These are phyloP conservation scores for Alligator mississippiensis DNA, from an alignment of 2,113 vertebrate genomes.

Conservation along the genomic window DNA sequence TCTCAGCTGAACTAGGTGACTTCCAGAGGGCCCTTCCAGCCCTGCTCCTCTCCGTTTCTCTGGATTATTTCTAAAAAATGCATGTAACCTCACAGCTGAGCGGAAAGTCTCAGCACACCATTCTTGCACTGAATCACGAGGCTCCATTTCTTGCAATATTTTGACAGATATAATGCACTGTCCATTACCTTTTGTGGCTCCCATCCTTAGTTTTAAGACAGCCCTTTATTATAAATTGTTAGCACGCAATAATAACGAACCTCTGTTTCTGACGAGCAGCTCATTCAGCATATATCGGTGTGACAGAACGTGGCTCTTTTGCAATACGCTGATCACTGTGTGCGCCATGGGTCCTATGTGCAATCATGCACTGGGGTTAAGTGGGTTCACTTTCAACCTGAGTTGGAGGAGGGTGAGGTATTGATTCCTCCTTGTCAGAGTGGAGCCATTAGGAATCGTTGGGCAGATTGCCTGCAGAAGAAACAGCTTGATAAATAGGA, in stretches of 20 bases:
- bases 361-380: too few relatives aligned
- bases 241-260: neutral
- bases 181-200: neutral
- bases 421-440: too few relatives aligned
- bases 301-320: too few relatives aligned
- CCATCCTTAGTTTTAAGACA: neutral
- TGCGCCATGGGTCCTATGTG: too few relatives aligned
- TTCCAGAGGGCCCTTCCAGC: too few relatives aligned
- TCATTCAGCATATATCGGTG: neutral
- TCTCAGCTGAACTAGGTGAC: neutral
- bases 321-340: too few relatives aligned
- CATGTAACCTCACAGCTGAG: neutral
- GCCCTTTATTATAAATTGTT: neutral
- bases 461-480: too few relatives aligned
- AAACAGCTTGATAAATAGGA: too few relatives aligned
- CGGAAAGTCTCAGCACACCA: neutral
- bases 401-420: too few relatives aligned
- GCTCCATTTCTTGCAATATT: neutral
- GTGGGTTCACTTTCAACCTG: too few relatives aligned
- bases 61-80: neutral
- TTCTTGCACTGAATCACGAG: neutral
- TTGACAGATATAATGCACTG: neutral
- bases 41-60: too few relatives aligned
- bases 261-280: neutral
- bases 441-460: too few relatives aligned